phyloP scores from a whole-genome alignment of 2,797 vertebrate species.

The Leontocebus nigricollis region DNA sequence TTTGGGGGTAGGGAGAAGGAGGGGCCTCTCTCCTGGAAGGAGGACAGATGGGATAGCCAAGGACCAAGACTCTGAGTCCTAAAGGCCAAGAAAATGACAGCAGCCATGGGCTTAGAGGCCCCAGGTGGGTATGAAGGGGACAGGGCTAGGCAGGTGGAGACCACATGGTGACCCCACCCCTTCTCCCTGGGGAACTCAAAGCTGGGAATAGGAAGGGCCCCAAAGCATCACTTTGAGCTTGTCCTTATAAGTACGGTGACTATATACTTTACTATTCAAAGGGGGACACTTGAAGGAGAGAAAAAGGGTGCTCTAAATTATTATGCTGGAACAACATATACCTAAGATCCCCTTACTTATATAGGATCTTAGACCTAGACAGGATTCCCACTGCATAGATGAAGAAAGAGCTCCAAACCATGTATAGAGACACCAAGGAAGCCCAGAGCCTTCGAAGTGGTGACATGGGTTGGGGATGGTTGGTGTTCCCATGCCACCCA shows the following conservation, averaged over 20 bases:
- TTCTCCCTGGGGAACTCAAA: neutral
- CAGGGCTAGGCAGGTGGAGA: neutral
- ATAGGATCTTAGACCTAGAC: neutral
- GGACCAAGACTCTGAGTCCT: neutral
- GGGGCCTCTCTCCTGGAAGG: neutral
- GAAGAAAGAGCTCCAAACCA: neutral
- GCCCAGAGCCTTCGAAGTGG: neutral
- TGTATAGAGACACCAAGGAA: accelerated
- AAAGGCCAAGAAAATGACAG: neutral
- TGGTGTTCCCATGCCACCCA: accelerated
- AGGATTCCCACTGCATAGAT: no score
- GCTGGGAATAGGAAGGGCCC: neutral
- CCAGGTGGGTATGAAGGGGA: neutral
- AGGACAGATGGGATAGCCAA: accelerated
- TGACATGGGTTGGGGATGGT: neutral
- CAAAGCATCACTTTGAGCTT: neutral
- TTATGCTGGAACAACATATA: neutral
- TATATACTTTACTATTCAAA: neutral
- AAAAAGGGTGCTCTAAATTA: neutral
- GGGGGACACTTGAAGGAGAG: neutral
- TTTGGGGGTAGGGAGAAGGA: accelerated
- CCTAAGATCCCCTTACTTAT: neutral
- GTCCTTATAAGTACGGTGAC: neutral
- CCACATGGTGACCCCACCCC: no score
- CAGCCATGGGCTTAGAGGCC: neutral